These are phyloP conservation scores for Xenopus laevis DNA, from an alignment of 2,113 vertebrate species.

Conservation along the genomic window DNA sequence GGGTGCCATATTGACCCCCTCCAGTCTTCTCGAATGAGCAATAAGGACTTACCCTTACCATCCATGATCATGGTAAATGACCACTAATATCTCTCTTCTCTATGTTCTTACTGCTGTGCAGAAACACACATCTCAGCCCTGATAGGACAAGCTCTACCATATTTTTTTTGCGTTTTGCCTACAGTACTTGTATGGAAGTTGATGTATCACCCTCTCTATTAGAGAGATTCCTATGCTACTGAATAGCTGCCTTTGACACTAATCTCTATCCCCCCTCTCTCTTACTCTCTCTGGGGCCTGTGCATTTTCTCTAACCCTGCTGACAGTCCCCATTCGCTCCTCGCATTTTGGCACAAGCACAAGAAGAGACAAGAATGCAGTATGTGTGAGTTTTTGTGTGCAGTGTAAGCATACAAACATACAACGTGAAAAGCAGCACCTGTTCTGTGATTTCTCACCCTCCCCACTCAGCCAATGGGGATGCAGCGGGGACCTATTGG, in stretches of 20 bases:
- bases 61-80: too few species aligned
- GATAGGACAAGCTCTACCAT: background rate
- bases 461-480: constrained; percentile 31
- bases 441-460: background rate
- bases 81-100: too few species aligned
- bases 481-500: constrained; percentile 14
- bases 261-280: background rate
- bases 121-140: too few species aligned
- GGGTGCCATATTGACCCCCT: too few species aligned
- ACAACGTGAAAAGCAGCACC: constrained; percentile 8
- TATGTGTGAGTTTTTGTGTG: constrained; percentile 7
- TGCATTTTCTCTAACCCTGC: background rate
- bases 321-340: background rate
- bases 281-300: background rate
- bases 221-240: background rate
- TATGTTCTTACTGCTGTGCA: too few species aligned
- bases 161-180: background rate
- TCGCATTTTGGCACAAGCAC: background rate
- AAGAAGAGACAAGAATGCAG: constrained; percentile 2
- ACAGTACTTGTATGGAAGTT: background rate
- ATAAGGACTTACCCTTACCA: too few species aligned
- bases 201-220: background rate
- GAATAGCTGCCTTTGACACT: background rate
- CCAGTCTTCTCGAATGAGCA: too few species aligned
- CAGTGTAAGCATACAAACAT: constrained; percentile 23